phyloP scores from a whole-genome alignment of 2,113 vertebrate genomes.

The Equus quagga region DNA sequence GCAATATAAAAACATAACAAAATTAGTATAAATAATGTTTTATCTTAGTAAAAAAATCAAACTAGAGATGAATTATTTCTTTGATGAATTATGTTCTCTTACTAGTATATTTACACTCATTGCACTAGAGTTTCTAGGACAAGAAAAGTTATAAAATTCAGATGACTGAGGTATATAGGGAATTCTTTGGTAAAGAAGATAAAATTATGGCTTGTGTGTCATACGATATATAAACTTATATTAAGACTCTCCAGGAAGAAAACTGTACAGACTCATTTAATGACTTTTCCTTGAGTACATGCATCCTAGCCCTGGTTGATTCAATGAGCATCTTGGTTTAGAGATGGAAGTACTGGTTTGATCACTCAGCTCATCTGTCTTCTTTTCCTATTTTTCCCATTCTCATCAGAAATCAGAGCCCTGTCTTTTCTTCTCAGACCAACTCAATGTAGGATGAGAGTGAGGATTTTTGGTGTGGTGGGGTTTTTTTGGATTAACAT shows the following conservation, averaged over 20 bases:
- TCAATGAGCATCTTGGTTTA: neutral
- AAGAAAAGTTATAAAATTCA: neutral
- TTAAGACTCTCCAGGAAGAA: neutral
- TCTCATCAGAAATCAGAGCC: neutral
- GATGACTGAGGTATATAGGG: too few species aligned
- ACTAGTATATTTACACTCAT: neutral
- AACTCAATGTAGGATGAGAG: neutral
- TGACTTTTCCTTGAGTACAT: neutral
- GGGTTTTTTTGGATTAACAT: neutral
- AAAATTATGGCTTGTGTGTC: neutral
- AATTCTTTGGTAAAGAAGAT: neutral
- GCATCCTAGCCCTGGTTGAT: neutral
- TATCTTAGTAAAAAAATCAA: neutral
- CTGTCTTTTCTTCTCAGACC: neutral
- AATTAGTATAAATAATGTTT: constrained; percentile 50
- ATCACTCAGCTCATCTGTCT: neutral
- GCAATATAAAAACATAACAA: constrained; percentile 5
- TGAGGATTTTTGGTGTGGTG: too few species aligned
- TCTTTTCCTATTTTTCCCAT: neutral
- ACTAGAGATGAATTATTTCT: neutral
- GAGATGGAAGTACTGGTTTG: neutral
- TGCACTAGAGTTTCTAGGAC: neutral
- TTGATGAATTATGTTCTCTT: neutral
- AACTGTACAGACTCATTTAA: neutral
- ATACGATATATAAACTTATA: neutral